A percentile compares a stretch with the other conserved stretches of the same genome.
These are phyloP conservation scores for Chelmon rostratus DNA, from an alignment of 2,797 vertebrate species.

Conservation along the genomic window DNA sequence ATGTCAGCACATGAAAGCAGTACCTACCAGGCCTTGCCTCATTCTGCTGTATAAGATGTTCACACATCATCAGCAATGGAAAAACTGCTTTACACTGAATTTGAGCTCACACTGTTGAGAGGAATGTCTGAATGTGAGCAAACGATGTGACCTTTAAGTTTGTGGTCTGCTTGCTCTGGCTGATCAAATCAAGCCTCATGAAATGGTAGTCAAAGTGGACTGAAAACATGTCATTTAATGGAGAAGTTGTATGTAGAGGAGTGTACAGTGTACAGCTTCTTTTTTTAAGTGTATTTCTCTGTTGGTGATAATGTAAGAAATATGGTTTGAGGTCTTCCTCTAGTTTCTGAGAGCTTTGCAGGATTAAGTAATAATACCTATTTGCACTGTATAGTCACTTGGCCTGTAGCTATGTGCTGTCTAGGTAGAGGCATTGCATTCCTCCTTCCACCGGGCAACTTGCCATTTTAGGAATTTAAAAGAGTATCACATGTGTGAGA, in stretches of 20 bases:
- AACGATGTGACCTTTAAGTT: constrained; percentile 21
- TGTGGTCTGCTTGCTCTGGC: constrained; percentile 37
- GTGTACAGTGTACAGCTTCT: not conserved
- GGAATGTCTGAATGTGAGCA: constrained; percentile 29
- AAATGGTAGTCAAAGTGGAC: constrained; percentile 18
- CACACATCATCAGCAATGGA: not conserved
- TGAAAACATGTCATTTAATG: constrained; percentile 6
- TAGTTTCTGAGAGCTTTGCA: constrained; percentile 2
- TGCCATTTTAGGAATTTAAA: constrained; percentile 45
- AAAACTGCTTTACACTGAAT: not conserved
- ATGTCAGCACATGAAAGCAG: constrained; percentile 74
- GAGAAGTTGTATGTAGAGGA: not conserved
- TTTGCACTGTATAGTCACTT: constrained; percentile 15
- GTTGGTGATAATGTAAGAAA: not conserved
- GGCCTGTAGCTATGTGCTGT: constrained; percentile 29
- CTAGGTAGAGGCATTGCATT: constrained; percentile 21
- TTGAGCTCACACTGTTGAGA: not conserved
- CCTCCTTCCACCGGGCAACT: constrained; percentile 28
- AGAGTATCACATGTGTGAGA: constrained; percentile 40
- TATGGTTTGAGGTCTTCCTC: not conserved
- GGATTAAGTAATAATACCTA: constrained; percentile 23
- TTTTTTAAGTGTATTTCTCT: not conserved
- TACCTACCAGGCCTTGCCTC: constrained; percentile 27
- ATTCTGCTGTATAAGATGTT: constrained; percentile 41
- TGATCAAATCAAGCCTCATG: constrained; percentile 37